Conservation (phyloP, 2,113 vertebrate genomes). For the Crotalus tigris region DNA sequence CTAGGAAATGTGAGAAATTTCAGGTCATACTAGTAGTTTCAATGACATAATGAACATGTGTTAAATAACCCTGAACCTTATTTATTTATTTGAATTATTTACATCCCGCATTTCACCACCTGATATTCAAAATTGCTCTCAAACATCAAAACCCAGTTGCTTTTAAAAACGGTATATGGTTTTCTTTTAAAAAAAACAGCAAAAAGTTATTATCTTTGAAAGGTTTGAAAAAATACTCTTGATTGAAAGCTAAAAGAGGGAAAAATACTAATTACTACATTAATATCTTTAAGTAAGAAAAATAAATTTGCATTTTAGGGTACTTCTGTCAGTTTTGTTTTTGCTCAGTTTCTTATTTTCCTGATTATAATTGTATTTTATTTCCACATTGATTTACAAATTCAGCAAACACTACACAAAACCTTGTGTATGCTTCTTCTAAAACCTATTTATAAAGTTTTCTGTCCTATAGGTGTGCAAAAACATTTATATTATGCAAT, state of each 20-base stretch:
- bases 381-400: not conserved
- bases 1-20: not conserved
- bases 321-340: not conserved
- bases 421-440: not conserved
- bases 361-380: not conserved
- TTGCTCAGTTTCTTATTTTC: not conserved
- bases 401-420: not conserved
- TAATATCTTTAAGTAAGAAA: not conserved
- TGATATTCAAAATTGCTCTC: too few relatives aligned
- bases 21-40: not conserved
- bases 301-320: not conserved
- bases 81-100: not conserved
- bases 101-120: not conserved
- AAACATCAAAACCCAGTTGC: not conserved
- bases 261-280: not conserved
- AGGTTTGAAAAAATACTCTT: not conserved
- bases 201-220: not conserved
- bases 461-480: not conserved
- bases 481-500: not conserved
- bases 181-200: not conserved
- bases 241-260: not conserved
- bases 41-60: not conserved
- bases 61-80: not conserved
- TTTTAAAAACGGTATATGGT: not conserved
- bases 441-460: not conserved